A percentile compares a stretch with the other conserved stretches of the same genome.
Evolutionary conservation across 1,140 invertebrate species (phyloP).

Genomic region (Lethrus apterus): DNA sequence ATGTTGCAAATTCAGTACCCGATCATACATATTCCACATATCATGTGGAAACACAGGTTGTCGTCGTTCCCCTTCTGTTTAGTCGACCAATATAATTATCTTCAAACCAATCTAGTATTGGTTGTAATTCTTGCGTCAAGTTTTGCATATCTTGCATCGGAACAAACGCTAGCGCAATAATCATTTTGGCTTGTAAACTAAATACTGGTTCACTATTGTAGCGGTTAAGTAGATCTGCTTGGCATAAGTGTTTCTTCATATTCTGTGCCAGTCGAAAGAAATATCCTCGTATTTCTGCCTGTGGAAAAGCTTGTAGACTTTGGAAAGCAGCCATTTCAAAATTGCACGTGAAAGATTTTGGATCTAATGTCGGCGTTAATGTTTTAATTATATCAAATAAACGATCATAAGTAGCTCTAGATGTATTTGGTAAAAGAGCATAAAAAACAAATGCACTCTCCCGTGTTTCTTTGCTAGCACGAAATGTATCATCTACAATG

Average conservation of each 20-base stretch:
- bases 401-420: conserved; percentile 4
- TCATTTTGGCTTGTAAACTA: conserved; percentile 6
- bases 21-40: too few species aligned
- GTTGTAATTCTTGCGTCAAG: conserved; percentile 6
- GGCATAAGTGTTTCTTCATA: conserved; percentile 8
- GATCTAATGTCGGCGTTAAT: conserved; percentile 1
- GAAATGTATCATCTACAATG: conserved; percentile 13
- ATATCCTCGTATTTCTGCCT: conserved; percentile 7
- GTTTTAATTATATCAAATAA: conserved; percentile 13
- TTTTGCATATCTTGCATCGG: conserved; percentile 1
- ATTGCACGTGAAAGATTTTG: conserved; percentile 8
- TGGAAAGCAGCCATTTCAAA: conserved; percentile 6
- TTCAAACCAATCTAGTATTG: conserved; percentile 14
- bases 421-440: conserved; percentile 12
- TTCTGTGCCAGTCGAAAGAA: conserved; percentile 14
- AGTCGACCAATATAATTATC: conserved; percentile 10
- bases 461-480: conserved; percentile 7
- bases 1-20: neutral
- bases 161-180: conserved; percentile 10
- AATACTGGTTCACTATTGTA: conserved; percentile 13
- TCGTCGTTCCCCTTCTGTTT: conserved; percentile 12
- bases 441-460: conserved; percentile 10
- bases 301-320: neutral
- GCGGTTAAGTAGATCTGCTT: neutral
- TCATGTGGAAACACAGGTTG: conserved; percentile 7